Evolutionary conservation across 1,140 invertebrate genomes (phyloP).

Genomic region (Diabrotica virgifera): DNA sequence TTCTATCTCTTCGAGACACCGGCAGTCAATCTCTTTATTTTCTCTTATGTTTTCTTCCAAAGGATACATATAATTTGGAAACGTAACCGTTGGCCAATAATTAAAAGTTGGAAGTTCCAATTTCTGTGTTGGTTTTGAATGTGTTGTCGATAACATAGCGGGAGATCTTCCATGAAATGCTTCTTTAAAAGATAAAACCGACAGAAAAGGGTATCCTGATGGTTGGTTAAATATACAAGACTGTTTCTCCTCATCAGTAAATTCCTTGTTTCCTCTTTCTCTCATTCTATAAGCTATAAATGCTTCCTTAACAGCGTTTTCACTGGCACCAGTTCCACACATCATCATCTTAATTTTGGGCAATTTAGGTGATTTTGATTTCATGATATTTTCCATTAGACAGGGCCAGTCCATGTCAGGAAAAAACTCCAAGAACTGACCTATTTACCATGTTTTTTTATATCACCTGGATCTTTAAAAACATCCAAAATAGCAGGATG

Average conservation of each 20-base stretch:
- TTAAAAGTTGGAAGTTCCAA: conserved; percentile 91
- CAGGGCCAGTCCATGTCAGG: conserved; percentile 82
- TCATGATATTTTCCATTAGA: conserved; percentile 63
- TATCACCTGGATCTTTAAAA: conserved; percentile 71
- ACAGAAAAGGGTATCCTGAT: conserved; percentile 81
- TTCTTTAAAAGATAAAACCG: conserved; percentile 87
- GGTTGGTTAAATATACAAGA: conserved; percentile 80
- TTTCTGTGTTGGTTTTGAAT: conserved; percentile 95
- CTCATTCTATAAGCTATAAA: conserved; percentile 67
- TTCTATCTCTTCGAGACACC: conserved; percentile 65
- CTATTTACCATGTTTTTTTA: conserved; percentile 83
- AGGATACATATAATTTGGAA: conserved; percentile 79
- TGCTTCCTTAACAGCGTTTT: conserved; percentile 92
- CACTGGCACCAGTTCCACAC: conserved; percentile 95
- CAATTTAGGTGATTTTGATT: conserved; percentile 66
- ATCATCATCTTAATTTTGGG: conserved; percentile 88
- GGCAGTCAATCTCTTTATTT: conserved; percentile 78
- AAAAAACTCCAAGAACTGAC: conserved; percentile 88
- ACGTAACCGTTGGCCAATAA: conserved; percentile 59
- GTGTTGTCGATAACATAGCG: conserved; percentile 82
- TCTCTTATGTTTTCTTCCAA: conserved; percentile 76
- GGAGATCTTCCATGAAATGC: conserved; percentile 85
- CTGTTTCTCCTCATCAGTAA: conserved; percentile 68
- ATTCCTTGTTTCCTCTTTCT: conserved; percentile 66
- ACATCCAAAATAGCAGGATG: conserved; percentile 82